Evolutionary conservation across 30 jellyfish, hydroid and myxozoan genomes (phyloP).

Genomic region (Turritopsis dohrnii): DNA sequence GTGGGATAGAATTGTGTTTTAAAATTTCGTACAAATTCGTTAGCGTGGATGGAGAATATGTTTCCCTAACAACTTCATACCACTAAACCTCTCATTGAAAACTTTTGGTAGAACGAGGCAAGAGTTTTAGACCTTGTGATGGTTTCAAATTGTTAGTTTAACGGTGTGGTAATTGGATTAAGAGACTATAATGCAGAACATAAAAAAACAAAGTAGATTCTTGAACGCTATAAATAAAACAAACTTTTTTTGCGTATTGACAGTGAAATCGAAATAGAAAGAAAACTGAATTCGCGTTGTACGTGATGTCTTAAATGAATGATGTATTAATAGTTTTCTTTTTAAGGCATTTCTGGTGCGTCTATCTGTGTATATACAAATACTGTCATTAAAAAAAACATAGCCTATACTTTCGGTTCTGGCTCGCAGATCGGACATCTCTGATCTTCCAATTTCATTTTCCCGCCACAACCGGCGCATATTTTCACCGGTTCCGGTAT

Average conservation of each 20-base stretch:
- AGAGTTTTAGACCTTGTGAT: too few relatives aligned
- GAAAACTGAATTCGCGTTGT: not conserved
- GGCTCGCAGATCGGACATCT: constrained; percentile 99
- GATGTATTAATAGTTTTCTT: not conserved
- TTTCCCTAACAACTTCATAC: too few relatives aligned
- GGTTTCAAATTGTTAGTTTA: too few relatives aligned
- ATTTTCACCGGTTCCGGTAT: constrained; percentile 92
- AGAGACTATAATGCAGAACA: not conserved
- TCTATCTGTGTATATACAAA: not conserved
- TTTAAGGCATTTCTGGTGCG: not conserved
- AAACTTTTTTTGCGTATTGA: not conserved
- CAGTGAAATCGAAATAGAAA: too few relatives aligned
- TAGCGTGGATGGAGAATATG: not conserved
- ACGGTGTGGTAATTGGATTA: too few relatives aligned
- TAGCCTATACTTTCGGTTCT: constrained; percentile 40
- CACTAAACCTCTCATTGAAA: too few relatives aligned
- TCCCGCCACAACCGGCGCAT: constrained; percentile 99
- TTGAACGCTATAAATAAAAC: not conserved
- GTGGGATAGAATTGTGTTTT: not conserved
- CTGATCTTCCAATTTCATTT: constrained; percentile 93
- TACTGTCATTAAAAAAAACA: not conserved
- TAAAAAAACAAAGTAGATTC: not conserved
- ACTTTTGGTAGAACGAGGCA: too few relatives aligned
- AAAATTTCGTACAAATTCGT: not conserved
- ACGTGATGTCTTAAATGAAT: not conserved